Percentiles rank a stretch among this genome's conserved stretches.
phyloP scores from a whole-genome alignment of 2,888 invertebrate genomes.

The Dicycla oo region DNA sequence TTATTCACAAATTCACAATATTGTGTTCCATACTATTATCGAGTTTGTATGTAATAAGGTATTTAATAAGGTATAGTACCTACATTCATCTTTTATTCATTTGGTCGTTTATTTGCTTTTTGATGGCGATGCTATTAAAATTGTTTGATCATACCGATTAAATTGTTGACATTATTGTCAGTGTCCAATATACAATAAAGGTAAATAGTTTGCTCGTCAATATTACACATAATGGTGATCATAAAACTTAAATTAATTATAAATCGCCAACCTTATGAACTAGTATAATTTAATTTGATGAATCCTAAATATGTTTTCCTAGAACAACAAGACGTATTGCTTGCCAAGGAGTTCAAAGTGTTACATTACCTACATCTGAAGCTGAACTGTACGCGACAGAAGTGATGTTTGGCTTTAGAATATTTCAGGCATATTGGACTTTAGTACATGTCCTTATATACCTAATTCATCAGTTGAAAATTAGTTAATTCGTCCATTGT shows the following conservation, averaged over 20 bases:
- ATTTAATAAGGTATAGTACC: no score
- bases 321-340: conserved; percentile 25
- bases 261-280: conserved; percentile 2
- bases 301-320: conserved; percentile 15
- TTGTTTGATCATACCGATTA: conserved; percentile 38
- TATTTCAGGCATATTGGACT: conserved; percentile 15
- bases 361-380: conserved; percentile 41
- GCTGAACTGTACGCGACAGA: conserved; percentile 24
- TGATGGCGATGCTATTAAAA: conserved; percentile 45
- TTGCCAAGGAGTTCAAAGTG: conserved; percentile 47
- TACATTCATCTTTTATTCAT: conserved; percentile 49
- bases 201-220: conserved; percentile 6
- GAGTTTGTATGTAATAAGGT: conserved; percentile 32
- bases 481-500: conserved; percentile 63
- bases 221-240: conserved; percentile 22
- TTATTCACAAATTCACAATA: conserved; percentile 36
- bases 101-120: conserved; percentile 46
- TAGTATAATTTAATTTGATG: conserved; percentile 20
- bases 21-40: conserved; percentile 28
- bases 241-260: conserved; percentile 23
- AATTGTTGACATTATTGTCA: conserved; percentile 23
- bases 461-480: conserved; percentile 52
- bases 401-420: not conserved
- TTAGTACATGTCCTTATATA: conserved; percentile 11
- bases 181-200: conserved; percentile 10